Conservation (phyloP, 2,113 vertebrate genomes). For the human (Homo sapiens) region GRCh38 chr2:76546501-76547000, state of each 20-base stretch:
- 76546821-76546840: too few species aligned
- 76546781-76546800: neutral
- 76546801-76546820: neutral
- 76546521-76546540: neutral
- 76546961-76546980: neutral
- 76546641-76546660: neutral
- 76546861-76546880: neutral
- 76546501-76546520: neutral
- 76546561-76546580: neutral
- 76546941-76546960: neutral
- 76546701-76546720: neutral
- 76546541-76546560: neutral
- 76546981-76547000: neutral
- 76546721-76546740: neutral
- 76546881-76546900: neutral
- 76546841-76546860: neutral
- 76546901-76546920: neutral
- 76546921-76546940: neutral
- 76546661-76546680: neutral
- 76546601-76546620: neutral
- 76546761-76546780: neutral
- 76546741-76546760: neutral
- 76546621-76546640: neutral
- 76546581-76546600: neutral
- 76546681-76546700: neutral